Evolutionary conservation across 2,888 invertebrate genomes (phyloP).

Genomic region (Drosophila mayaguana): DNA sequence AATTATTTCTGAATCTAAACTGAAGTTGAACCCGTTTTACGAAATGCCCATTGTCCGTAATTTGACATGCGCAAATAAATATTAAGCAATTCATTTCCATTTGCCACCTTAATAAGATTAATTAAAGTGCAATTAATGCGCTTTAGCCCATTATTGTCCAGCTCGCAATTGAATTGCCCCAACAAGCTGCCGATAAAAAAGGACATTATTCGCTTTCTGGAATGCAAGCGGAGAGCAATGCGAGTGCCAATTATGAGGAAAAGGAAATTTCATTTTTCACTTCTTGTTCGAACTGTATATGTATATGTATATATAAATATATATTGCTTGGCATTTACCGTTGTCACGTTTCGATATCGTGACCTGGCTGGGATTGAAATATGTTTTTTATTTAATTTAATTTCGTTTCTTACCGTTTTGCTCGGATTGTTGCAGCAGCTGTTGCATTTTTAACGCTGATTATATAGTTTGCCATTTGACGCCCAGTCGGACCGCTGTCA

Average conservation of each 20-base stretch:
- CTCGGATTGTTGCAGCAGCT: slow-evolving; percentile 70
- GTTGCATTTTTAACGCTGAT: slow-evolving; percentile 74
- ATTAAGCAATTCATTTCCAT: background rate
- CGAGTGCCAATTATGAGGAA: slow-evolving; percentile 10
- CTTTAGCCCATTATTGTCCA: background rate
- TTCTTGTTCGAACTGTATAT: slow-evolving; percentile 10
- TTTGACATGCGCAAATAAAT: background rate
- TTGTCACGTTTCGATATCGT: slow-evolving; percentile 48
- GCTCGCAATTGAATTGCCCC: background rate
- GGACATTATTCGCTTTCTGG: slow-evolving; percentile 3
- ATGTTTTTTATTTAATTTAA: slow-evolving; percentile 29
- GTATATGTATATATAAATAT: background rate
- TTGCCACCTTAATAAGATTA: slow-evolving; percentile 1
- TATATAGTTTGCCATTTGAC: slow-evolving; percentile 67
- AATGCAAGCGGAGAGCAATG: background rate
- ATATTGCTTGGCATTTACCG: slow-evolving; percentile 20
- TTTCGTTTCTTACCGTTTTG: slow-evolving; percentile 24
- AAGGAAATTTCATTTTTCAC: slow-evolving; percentile 12
- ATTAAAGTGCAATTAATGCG: background rate
- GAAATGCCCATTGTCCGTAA: background rate
- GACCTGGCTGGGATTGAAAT: slow-evolving; percentile 43
- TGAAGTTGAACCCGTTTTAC: background rate
- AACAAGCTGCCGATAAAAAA: slow-evolving; percentile 3
- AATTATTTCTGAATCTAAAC: too few relatives aligned
- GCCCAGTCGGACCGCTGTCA: slow-evolving; percentile 65